Evolutionary conservation across 1,140 invertebrate genomes (phyloP).

Genomic region (Ceratoteleas bidentatus): DNA sequence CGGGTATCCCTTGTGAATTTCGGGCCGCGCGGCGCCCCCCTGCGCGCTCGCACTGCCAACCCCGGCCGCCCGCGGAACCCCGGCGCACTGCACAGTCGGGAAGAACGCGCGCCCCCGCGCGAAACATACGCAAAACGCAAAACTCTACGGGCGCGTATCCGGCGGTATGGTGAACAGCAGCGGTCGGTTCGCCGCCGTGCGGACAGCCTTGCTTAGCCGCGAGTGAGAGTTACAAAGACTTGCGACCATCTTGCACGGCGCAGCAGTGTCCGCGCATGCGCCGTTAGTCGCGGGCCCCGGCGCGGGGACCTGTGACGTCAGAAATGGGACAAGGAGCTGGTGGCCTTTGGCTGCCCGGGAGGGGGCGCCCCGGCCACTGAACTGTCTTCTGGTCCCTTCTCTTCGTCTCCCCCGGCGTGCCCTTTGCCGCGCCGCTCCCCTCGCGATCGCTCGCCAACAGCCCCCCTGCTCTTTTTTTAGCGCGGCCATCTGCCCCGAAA

Average conservation of each 20-base stretch:
- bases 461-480: slow-evolving; percentile 22
- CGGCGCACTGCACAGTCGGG: slow-evolving; percentile 33
- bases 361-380: slow-evolving; percentile 70
- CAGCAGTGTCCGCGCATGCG: slow-evolving; percentile 73
- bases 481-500: slow-evolving; percentile 41
- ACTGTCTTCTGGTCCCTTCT: slow-evolving; percentile 70
- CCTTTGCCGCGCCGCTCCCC: slow-evolving; percentile 53
- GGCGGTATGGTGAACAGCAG: slow-evolving; percentile 42
- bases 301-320: slow-evolving; percentile 73
- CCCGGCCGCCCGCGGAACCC: slow-evolving; percentile 16
- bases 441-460: not conserved
- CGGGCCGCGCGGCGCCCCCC: not conserved
- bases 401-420: slow-evolving; percentile 48
- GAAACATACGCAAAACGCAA: slow-evolving; percentile 21
- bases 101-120: not conserved
- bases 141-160: slow-evolving; percentile 1
- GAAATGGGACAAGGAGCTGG: slow-evolving; percentile 77
- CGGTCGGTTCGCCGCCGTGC: slow-evolving; percentile 62
- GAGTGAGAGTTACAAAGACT: slow-evolving; percentile 76
- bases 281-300: slow-evolving; percentile 50
- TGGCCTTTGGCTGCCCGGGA: slow-evolving; percentile 63
- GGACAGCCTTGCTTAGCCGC: slow-evolving; percentile 71
- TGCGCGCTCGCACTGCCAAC: slow-evolving; percentile 19
- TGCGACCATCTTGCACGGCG: slow-evolving; percentile 78
- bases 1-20: too few species aligned